Base-by-base conservation (phyloP, 1,140 invertebrate species). In the Leptopilina boulardi region DNA sequence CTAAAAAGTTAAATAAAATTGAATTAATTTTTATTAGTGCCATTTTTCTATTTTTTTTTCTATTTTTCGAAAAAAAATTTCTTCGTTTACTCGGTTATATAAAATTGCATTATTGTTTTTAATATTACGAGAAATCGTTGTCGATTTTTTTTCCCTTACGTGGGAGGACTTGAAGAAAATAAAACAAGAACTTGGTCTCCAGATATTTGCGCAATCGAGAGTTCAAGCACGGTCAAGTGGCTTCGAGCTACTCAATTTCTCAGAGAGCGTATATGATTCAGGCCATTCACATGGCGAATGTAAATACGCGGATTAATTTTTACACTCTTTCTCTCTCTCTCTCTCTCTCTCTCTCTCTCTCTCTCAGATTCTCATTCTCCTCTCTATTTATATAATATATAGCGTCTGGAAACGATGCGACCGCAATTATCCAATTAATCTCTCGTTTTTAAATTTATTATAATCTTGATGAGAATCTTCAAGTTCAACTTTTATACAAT, bases 261-360 rank as follows among this genome's bases (percentile, higher is more conserved):
- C 23, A 66, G 2, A 5, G 26, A 3, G 5, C 5, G 34, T 6
- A 11, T 10, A 59, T 59, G 56, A 59, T 59, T 59, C 56, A 59
- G 23, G 56, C 56, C 23, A 59, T 59, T 59, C 56, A 66, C 59
- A 66, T 66, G 23, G 59, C 13, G 26, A 15, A 66, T 23, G 15
- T 30, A 30, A 66, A 66, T 66, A 66, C 21, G 59, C 59, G 59
- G n/a, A 30, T 66, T 66, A 26, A 66, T 66, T 66, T 66, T 66
- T 66, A 3, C 26, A 66, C 11, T n/a, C n/a, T n/a, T n/a, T n/a
- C 15, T 66, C 26, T 66, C 26, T 6, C 2, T 19, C 21, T 59
- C 13, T 30, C 23, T 66, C 0, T 10, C 34, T n/a, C 15, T 66
- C 26, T 66, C 26, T 6, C 2, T 19, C 21, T 59, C 13, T 30